These are phyloP conservation scores for Microplitis demolitor DNA, from an alignment of 1,140 invertebrate genomes.

Conservation along the genomic window DNA sequence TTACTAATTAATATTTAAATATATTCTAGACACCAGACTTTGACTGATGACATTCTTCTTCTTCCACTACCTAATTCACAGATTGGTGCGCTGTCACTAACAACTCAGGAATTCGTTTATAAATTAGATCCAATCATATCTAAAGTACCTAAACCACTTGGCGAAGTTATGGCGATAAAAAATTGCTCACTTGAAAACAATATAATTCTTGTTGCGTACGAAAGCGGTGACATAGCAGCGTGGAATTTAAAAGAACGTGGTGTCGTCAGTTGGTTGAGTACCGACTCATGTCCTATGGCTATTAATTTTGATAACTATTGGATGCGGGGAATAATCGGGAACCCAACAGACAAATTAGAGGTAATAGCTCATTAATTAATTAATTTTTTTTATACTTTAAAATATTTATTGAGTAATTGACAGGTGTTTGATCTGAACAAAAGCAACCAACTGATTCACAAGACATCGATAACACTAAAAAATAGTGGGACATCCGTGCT, in stretches of 20 bases:
- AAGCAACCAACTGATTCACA: constrained; percentile 58
- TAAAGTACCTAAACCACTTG: constrained; percentile 56
- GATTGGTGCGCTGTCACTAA: constrained; percentile 66
- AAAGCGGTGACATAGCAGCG: constrained; percentile 69
- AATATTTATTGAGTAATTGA: neutral
- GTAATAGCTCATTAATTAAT: constrained; percentile 64
- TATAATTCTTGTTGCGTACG: constrained; percentile 68
- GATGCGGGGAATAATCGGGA: constrained; percentile 69
- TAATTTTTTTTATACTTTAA: constrained; percentile 35
- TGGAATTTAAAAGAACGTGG: constrained; percentile 69
- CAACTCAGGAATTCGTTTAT: constrained; percentile 61
- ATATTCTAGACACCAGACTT: constrained; percentile 57
- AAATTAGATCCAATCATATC: constrained; percentile 55
- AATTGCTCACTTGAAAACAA: constrained; percentile 62
- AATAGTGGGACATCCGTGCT: constrained; percentile 75
- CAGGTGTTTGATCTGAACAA: constrained; percentile 50
- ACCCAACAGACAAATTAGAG: constrained; percentile 66
- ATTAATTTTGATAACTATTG: constrained; percentile 70
- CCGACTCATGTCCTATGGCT: constrained; percentile 71
- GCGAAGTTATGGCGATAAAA: constrained; percentile 70
- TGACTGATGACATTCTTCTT: constrained; percentile 68
- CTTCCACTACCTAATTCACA: constrained; percentile 69
- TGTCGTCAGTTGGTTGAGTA: constrained; percentile 64
- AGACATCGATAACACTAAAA: constrained; percentile 67
- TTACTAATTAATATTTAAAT: neutral